Evolutionary conservation across 2,888 invertebrate genomes (phyloP), one percentile per base, ranked within the genome.

Genomic region (Cepaea hortensis): DNA sequence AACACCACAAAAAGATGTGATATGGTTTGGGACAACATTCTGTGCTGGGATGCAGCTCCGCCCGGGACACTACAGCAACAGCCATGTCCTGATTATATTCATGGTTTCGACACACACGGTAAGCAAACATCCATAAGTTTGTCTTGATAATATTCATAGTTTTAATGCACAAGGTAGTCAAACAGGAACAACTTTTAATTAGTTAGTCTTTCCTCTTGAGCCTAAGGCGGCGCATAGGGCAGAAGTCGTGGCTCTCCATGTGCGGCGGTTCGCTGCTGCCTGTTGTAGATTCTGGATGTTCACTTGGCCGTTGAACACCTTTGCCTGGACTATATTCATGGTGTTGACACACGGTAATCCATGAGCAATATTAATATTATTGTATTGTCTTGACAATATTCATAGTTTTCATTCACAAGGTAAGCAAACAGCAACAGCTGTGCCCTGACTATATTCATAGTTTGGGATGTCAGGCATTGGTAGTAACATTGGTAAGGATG

Each of bases 21-120:
- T 7, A 80, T 82, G 77, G 86, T 82, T 13, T 86, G 86, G 86
- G 86, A 86, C 61, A 82, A 82, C 35, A 68, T 82, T 23, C 76
- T 86, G 20, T 86, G 86, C 55, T 86, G 86, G 86, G 82, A 86
- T 61, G 77, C 23, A 50, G 77, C 86, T 5, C 82, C 76, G 3
- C 9, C 82, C 50, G 82, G 75, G 0, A 82, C 86, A 18, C 6
- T 82, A 5, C 81, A 82, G 46, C 9, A 61, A 11, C 86, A 86
- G 61, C 61, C 55, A 0, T 86, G 86, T 76, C 86, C 86, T 1
- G 75, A 82, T n/a, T 86, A 86, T 68, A 68, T 86, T 4, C n/a
- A 75, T n/a, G 50, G 68, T 13, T 82, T 86, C 46, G 50, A 86
- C 48, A 23, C 68, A n/a, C 5, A 35, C 1, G 86, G 86, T 86